Evolutionary conservation across 2,113 vertebrate genomes (phyloP).

Genomic region (Machaerirhynchus nigripectus): DNA sequence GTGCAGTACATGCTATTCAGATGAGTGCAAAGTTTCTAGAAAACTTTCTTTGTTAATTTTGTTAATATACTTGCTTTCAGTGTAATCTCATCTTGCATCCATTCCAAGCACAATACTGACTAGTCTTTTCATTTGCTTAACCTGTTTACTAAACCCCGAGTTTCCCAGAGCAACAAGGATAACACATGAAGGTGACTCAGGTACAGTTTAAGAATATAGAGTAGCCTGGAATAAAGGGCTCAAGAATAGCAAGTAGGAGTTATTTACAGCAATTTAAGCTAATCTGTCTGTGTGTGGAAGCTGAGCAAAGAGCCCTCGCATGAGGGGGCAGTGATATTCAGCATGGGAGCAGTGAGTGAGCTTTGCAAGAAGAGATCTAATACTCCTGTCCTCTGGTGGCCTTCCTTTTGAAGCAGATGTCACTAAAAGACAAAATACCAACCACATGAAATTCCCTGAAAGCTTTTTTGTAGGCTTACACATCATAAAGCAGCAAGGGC

Average conservation of each 20-base stretch:
- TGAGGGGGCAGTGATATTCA: neutral
- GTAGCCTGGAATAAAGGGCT: constrained; percentile 30
- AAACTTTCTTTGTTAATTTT: neutral
- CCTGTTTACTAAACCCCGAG: constrained; percentile 9
- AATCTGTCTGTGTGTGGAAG: neutral
- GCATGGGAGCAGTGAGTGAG: neutral
- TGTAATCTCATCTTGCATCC: neutral
- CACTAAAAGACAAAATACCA: neutral
- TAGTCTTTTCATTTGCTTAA: constrained; percentile 37
- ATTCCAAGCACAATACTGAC: constrained; percentile 13
- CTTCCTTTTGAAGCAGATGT: neutral
- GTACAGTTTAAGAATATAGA: constrained; percentile 27
- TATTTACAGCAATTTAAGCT: constrained; percentile 45
- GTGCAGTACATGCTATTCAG: neutral
- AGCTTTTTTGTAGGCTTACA: neutral
- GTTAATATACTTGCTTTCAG: neutral
- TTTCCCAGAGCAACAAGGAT: neutral
- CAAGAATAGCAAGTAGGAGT: neutral
- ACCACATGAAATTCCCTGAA: neutral
- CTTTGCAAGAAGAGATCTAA: neutral
- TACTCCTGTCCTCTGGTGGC: neutral
- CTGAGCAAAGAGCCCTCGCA: neutral
- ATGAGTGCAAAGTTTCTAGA: neutral
- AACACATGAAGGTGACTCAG: constrained; percentile 50
- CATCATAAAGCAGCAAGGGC: neutral